A percentile compares a stretch with the other conserved stretches of the same genome.
phyloP scores from a whole-genome alignment of 2,797 vertebrate species.

The Pangasius djambal region DNA sequence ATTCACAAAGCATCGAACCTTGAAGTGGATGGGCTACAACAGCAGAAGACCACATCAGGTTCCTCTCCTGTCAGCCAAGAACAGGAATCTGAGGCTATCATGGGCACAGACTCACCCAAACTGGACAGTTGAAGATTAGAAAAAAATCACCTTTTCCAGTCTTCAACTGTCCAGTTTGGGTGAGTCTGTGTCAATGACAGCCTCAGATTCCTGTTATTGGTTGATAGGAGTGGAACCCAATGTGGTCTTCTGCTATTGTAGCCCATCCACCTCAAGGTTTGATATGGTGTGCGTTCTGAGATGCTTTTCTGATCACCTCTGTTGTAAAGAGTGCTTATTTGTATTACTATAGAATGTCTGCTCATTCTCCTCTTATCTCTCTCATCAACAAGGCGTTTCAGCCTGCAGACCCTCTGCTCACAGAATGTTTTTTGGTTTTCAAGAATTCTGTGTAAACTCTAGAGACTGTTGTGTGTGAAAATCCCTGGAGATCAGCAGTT shows the following conservation, averaged over 20 bases:
- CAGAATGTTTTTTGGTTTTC: background rate
- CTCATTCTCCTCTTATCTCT: background rate
- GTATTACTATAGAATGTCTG: too few species aligned
- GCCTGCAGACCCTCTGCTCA: background rate
- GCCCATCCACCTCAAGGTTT: background rate
- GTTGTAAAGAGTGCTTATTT: too few species aligned
- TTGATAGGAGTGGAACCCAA: background rate
- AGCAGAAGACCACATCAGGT: background rate
- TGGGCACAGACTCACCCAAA: background rate
- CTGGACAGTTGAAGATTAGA: background rate
- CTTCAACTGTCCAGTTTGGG: background rate
- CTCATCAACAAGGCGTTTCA: background rate
- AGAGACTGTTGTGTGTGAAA: background rate
- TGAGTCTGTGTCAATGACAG: background rate
- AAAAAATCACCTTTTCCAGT: background rate
- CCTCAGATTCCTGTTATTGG: background rate
- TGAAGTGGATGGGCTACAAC: background rate
- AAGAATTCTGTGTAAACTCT: background rate
- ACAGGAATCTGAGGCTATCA: background rate
- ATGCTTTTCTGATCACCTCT: too few species aligned
- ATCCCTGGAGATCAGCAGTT: background rate
- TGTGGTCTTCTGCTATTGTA: background rate
- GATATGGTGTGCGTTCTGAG: too few species aligned
- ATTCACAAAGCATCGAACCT: background rate
- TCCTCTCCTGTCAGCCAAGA: background rate